Percentiles rank a stretch among this genome's conserved stretches.
These are phyloP conservation scores for Syndactyla subalaris DNA, from an alignment of 2,797 vertebrate genomes.

Conservation along the genomic window DNA sequence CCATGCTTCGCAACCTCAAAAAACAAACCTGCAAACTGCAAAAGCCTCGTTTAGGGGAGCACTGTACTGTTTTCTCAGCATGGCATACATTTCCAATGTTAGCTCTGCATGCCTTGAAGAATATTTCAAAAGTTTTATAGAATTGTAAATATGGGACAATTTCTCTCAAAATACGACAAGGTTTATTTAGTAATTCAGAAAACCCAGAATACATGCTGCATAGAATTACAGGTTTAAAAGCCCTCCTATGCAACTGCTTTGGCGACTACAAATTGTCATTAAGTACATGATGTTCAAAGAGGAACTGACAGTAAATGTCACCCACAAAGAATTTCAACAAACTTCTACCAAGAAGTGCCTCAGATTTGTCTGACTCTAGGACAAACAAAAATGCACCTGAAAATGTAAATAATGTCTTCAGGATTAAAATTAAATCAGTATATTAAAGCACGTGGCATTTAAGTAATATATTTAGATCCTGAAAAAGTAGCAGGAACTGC, in stretches of 20 bases:
- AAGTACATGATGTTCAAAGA: not conserved
- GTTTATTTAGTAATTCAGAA: not conserved
- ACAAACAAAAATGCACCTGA: not conserved
- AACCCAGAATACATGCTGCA: not conserved
- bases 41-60: accelerated
- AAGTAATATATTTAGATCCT: not conserved
- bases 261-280: not conserved
- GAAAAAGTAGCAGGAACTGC: not conserved
- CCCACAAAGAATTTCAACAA: not conserved
- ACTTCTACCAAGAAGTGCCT: not conserved
- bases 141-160: not conserved
- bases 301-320: not conserved
- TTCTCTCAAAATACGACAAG: not conserved
- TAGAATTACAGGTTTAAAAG: not conserved
- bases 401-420: not conserved
- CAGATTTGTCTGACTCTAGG: not conserved
- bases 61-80: not conserved
- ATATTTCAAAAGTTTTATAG: not conserved
- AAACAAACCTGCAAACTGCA: not conserved
- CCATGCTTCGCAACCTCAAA: accelerated
- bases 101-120: not conserved
- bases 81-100: not conserved
- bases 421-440: not conserved
- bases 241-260: not conserved
- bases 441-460: not conserved